These are phyloP conservation scores for Phallusia fumigata DNA, from an alignment of 23 tunicate species.

Conservation along the genomic window DNA sequence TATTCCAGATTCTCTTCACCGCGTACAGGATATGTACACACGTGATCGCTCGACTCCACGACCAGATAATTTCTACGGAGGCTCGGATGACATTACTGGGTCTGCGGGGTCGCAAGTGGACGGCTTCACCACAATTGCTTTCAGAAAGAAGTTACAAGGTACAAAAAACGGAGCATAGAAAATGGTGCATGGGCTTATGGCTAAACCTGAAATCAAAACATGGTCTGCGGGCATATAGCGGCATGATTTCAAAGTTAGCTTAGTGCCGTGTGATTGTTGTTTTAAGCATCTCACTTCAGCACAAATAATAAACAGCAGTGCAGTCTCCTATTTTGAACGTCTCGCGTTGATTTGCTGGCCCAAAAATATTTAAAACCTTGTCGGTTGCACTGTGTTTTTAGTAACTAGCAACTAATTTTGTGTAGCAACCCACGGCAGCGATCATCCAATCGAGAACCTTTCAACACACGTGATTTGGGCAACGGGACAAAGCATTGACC, in stretches of 20 bases:
- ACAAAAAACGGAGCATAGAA: no score
- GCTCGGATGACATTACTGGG: slow-evolving; percentile 60
- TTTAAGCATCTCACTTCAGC: no score
- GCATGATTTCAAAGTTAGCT: no score
- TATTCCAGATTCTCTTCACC: slow-evolving; percentile 31
- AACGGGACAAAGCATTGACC: slow-evolving; percentile 55
- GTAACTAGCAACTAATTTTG: background rate
- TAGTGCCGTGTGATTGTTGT: no score
- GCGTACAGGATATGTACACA: slow-evolving; percentile 84
- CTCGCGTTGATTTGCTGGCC: no score
- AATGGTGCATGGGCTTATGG: no score
- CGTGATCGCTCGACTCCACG: slow-evolving; percentile 78
- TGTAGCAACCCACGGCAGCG: slow-evolving; percentile 10
- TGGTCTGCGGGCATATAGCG: no score
- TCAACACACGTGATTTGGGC: slow-evolving; percentile 67
- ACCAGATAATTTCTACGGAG: slow-evolving; percentile 62
- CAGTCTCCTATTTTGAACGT: no score
- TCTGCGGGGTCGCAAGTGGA: slow-evolving; percentile 71
- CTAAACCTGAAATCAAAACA: no score
- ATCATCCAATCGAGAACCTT: slow-evolving; percentile 56
- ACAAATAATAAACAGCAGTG: no score
- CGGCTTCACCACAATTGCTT: slow-evolving; percentile 68
- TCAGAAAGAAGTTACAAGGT: slow-evolving; percentile 57
- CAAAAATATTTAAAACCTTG: no score
- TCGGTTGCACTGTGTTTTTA: no score